Evolutionary conservation across 2,113 vertebrate genomes (phyloP), one percentile per base, ranked within the genome.

Genomic region (Lepisosteus oculatus): DNA sequence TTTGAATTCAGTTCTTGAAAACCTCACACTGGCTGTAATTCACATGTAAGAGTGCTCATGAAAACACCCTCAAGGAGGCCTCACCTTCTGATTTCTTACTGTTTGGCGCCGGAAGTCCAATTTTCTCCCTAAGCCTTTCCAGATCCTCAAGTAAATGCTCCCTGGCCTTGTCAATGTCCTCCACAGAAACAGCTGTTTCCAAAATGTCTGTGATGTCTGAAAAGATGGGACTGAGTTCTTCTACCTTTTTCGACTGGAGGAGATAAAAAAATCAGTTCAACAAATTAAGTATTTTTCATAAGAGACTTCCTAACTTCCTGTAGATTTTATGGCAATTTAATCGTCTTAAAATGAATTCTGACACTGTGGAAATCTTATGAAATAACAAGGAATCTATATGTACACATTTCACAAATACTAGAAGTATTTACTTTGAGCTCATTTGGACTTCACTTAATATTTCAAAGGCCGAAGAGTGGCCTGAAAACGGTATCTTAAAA

Each of bases 161-260:
- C 3, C 90, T 91, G 42, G 92, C 93, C 62, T 81, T 78, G 0
- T 44, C 45, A 0, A 85, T 78, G 62, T 93, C 85, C 0, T 75
- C 80, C 0, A 86, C 80, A n/a, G 81, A 4, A 0, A 88, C 90
- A 0, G 96, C 94, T 0, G 77, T 67, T 80, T 99, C 97, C 66
- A 96, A 87, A 0, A 91, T 79, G 0, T 93, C 88, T 0, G 90
- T 86, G 0, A 93, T 90, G 0, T 75, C 82, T 0, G 86, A 74
- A 12, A 94, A 95, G 79, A 96, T 89, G 65, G 92, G 82, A 0
- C 69, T 85, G 1, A 99, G 79, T 61, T 95, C 93, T 12, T 84
- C 83, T 70, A 86, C 75, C 0, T 85, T 80, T 84, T 95, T 95
- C 42, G 13, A 74, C 92, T 93, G 79, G 6, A 76, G 61, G 55